Base-by-base conservation (phyloP, 2,888 invertebrate genomes). In the Napeogenes sylphis region DNA sequence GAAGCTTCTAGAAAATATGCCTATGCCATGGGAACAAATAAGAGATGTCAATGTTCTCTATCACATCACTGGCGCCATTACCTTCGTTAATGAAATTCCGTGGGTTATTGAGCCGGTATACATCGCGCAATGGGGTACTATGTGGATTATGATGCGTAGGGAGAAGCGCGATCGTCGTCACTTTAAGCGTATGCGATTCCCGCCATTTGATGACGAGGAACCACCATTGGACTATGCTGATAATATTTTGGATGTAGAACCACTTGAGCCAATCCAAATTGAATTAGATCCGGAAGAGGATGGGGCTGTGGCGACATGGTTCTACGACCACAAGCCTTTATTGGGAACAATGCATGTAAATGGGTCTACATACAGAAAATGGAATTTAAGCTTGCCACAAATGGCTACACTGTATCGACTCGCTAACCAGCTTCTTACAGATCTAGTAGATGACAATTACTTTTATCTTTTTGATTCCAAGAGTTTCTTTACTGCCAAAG, bases 101-200 rank as follows among this genome's bases (percentile, higher is more conserved):
- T 99, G 99, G 98, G 98, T 99, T 3, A 96, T 99, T 73, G 99
- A 99, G 80, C 99, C 99, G 0, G 96, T 99, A 4, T 99, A 99
- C 82, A 98, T 99, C 71, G 99, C 99, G 1, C 99, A 99, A 81
- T 99, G 99, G 99, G 99, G 99, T 54, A 98, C 99, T 1, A 99
- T 99, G 99, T 99, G 99, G 99, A 99, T 99, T 73, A 99, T 99
- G 99, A 99, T 99, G 99, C 92, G 99, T 72, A 93, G 99, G 73
- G 99, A 99, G 81, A 99, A 99, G 85, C 92, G 99, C 69, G 99
- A 99, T 91, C 95, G 99, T 81, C 93, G 99, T 42, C 99, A 99
- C 84, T 99, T 99, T 83, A 99, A 99, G 85, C 92, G 99, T 73
- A 99, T 99, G 99, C 92, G 99, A 72, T 99, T 99, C 83, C 99